phyloP scores from a whole-genome alignment of 1,140 invertebrate genomes.

The Wasmannia auropunctata region DNA sequence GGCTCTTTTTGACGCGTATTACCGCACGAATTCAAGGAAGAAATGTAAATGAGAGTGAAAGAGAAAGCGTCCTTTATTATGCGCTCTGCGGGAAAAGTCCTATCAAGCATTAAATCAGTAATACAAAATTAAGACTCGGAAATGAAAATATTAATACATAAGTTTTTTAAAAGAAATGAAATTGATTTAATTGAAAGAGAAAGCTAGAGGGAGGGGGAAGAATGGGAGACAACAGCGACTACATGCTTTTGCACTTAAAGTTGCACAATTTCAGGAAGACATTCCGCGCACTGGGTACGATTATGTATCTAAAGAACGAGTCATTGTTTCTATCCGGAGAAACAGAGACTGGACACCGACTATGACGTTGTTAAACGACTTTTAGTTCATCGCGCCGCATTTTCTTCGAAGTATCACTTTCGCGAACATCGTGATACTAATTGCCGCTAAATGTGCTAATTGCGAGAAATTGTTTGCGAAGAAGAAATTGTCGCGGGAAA shows the following conservation, averaged over 20 bases:
- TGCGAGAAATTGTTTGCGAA: neutral
- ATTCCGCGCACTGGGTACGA: neutral
- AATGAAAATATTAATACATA: too few species aligned
- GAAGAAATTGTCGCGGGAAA: neutral
- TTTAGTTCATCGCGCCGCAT: neutral
- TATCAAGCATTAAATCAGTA: too few species aligned
- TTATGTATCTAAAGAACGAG: neutral
- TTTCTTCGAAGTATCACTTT: conserved; percentile 7
- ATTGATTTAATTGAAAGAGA: too few species aligned
- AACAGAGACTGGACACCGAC: neutral
- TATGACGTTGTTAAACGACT: neutral
- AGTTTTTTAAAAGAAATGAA: too few species aligned
- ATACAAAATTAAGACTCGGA: too few species aligned
- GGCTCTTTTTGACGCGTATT: too few species aligned
- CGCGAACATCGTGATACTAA: conserved; percentile 11
- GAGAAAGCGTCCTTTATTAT: too few species aligned
- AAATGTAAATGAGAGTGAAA: too few species aligned
- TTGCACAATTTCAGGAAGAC: conserved; percentile 14
- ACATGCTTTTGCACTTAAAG: conserved; percentile 36
- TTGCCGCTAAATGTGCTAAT: conserved; percentile 1
- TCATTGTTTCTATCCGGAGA: conserved; percentile 4
- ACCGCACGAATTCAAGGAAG: too few species aligned
- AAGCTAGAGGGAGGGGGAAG: neutral
- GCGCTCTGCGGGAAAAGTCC: too few species aligned
- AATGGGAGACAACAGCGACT: neutral